phyloP scores from a whole-genome alignment of 2,113 vertebrate genomes.

The Lontra canadensis region DNA sequence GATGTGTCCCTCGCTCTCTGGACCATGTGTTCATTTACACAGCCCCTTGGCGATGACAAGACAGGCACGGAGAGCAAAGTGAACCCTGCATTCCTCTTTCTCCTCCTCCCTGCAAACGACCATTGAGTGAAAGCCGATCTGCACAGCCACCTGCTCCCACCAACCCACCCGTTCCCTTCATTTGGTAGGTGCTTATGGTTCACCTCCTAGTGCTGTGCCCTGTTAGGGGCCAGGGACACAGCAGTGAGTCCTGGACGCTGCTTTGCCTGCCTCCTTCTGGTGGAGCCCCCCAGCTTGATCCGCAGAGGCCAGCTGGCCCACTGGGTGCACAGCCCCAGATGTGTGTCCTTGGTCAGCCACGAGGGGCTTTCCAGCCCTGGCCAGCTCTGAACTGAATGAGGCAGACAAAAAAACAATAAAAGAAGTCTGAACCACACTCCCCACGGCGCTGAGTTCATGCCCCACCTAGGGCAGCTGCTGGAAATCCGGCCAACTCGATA shows the following conservation, averaged over 20 bases:
- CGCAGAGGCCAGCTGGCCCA: background rate
- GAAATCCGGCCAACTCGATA: background rate
- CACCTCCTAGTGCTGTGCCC: accelerated
- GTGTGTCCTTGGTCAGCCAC: background rate
- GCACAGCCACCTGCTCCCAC: background rate
- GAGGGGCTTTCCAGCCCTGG: background rate
- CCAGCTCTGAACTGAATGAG: background rate
- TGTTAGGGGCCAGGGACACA: accelerated
- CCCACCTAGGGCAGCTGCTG: background rate
- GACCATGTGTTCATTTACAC: background rate
- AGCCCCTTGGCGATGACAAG: background rate
- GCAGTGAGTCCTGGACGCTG: background rate
- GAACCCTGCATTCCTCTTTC: background rate
- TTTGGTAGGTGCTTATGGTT: too few relatives aligned
- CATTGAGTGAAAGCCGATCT: background rate
- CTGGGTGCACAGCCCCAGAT: background rate
- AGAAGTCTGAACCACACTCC: background rate
- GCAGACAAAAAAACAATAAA: background rate
- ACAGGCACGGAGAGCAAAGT: background rate
- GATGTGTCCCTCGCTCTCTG: background rate
- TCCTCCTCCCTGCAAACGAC: background rate
- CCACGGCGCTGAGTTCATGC: accelerated
- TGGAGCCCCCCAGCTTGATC: background rate
- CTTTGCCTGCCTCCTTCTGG: background rate
- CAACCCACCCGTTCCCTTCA: accelerated